phyloP scores from a whole-genome alignment of 2,113 vertebrate genomes.

The Chaetorhynchus papuensis region DNA sequence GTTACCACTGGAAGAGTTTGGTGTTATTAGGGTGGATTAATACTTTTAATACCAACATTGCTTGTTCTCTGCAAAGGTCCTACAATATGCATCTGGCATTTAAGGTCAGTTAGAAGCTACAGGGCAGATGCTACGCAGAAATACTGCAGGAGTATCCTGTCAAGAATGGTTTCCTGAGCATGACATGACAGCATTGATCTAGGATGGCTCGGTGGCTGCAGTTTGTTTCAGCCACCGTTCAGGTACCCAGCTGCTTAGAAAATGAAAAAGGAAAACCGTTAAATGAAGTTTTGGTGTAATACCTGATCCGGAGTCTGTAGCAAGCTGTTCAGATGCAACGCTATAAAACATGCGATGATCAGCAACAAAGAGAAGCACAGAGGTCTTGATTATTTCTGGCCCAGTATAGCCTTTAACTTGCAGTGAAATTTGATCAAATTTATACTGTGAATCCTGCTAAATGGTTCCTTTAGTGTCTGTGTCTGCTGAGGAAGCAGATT shows the following conservation, averaged over 20 bases:
- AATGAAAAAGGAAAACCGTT: neutral
- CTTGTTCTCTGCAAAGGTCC: neutral
- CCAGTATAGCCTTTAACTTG: neutral
- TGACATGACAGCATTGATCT: neutral
- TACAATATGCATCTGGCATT: neutral
- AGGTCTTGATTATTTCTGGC: neutral
- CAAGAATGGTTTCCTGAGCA: neutral
- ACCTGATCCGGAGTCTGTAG: neutral
- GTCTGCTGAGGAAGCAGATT: neutral
- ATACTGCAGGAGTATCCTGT: neutral
- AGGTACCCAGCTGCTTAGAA: neutral
- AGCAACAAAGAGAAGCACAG: neutral
- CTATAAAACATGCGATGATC: neutral
- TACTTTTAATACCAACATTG: neutral
- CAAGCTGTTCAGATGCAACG: neutral
- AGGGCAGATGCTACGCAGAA: neutral
- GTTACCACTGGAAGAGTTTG: neutral
- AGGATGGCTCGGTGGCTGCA: neutral
- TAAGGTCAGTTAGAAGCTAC: neutral
- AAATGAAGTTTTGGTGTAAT: neutral
- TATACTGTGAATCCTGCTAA: neutral
- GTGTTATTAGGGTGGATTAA: neutral
- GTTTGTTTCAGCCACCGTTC: neutral
- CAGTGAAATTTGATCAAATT: neutral
- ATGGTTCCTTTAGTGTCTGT: neutral